Conservation (phyloP, 2,113 vertebrate species). For the Aldabrachelys gigantea region DNA sequence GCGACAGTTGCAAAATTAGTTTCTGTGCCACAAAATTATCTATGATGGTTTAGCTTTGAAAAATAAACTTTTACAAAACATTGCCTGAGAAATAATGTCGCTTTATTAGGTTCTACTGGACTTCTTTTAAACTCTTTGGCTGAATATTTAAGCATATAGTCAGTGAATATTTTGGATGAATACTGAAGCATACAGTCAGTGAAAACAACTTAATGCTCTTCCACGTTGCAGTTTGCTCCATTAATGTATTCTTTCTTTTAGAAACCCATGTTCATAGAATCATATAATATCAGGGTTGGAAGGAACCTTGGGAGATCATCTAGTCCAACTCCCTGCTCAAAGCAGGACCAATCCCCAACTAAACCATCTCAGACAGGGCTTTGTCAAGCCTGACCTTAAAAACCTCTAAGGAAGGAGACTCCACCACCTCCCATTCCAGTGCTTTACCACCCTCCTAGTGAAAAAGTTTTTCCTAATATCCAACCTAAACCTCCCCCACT, state of each 20-base stretch:
- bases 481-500: too few relatives aligned
- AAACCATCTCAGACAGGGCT: too few relatives aligned
- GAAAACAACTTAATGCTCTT: not conserved
- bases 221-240: not conserved
- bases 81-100: not conserved
- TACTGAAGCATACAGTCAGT: not conserved
- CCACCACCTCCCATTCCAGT: too few relatives aligned
- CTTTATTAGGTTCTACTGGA: conserved; percentile 3
- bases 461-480: too few relatives aligned
- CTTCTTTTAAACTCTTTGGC: not conserved
- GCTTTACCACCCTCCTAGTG: too few relatives aligned
- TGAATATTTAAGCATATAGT: not conserved
- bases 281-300: too few relatives aligned
- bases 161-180: not conserved
- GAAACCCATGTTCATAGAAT: not conserved
- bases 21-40: conserved; percentile 31
- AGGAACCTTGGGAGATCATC: too few relatives aligned
- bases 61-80: conserved; percentile 44
- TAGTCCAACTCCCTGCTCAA: too few relatives aligned
- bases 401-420: too few relatives aligned
- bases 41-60: not conserved
- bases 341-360: too few relatives aligned
- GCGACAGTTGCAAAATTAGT: conserved; percentile 36
- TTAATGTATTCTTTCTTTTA: not conserved
- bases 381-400: too few relatives aligned